Evolutionary conservation across 2,888 invertebrate genomes (phyloP), one percentile per base, ranked within the genome.

Genomic region (Tetropium fuscum): DNA sequence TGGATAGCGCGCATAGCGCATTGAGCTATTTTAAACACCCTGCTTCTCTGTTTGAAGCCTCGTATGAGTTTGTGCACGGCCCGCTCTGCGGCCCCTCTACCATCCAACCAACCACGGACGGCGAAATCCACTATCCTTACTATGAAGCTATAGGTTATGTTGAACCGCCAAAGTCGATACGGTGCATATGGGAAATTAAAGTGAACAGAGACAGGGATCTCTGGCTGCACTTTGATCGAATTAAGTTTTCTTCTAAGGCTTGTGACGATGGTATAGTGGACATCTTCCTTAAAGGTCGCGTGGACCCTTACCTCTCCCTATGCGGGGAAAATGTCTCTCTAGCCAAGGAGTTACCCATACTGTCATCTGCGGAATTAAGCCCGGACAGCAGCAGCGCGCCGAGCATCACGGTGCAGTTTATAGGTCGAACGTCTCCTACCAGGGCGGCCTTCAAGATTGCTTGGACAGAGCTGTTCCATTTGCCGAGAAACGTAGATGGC

Each of bases 251-350:
- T 0, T 92, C 94, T 36, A 87, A 93, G 34, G 90, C 90, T 60
- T 95, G 95, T 77, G 92, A 93, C 63, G 94, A 94, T 74, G 95
- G 94, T 2, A 90, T 92, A 66, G 87, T 95, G 38, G 94, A 94
- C 73, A 91, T 95, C 13, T 94, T 89, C 77, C 68, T 81, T 8
- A 75, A 73, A 49, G 73, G 78, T 18, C 84, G 88, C 15, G 74
- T 89, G 30, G 91, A 92, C 48, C 93, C 94, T 0, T 90, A 91
- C 64, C 84, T 94, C 43, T 90, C 92, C 0, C 87, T 94, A 2
- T 95, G 95, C 74, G 94, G 94, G 0, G 93, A 94, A 72, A 95
- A 93, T 79, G 91, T 94, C 0, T 91, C 93, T 4, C 84, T 90
- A 61, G 91, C 91, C 2, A 87, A 91, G 51, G 92, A 94, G 66